Conservation (phyloP, 2,797 vertebrate species). For the Geotrypetes seraphini region DNA sequence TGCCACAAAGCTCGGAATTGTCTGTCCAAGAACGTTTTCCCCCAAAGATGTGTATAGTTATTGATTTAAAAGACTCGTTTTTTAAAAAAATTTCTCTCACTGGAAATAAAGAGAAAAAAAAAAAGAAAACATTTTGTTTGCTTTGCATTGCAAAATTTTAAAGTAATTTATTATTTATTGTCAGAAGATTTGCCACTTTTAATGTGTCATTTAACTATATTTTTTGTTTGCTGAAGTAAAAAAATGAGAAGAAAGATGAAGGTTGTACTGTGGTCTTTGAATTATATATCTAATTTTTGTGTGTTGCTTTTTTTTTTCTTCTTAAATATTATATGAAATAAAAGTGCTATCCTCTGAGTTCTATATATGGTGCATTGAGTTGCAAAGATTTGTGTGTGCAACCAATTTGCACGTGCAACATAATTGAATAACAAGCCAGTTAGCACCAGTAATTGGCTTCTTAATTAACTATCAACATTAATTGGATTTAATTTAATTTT, state of each 20-base stretch:
- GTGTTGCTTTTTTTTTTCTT: slow-evolving; percentile 55
- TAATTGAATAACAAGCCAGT: too few relatives aligned
- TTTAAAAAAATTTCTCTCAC: slow-evolving; percentile 53
- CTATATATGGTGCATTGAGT: too few relatives aligned
- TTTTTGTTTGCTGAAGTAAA: slow-evolving; percentile 90
- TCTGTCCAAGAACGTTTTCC: slow-evolving; percentile 72
- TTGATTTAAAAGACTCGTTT: slow-evolving; percentile 69
- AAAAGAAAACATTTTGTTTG: slow-evolving; percentile 67
- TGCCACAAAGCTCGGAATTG: slow-evolving; percentile 85
- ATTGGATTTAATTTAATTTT: too few relatives aligned
- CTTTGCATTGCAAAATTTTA: slow-evolving; percentile 85
- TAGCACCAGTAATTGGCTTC: too few relatives aligned
- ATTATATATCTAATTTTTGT: slow-evolving; percentile 66
- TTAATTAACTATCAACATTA: too few relatives aligned
- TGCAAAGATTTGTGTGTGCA: too few relatives aligned
- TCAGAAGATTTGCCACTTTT: slow-evolving; percentile 91
- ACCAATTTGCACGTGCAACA: too few relatives aligned
- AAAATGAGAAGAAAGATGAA: slow-evolving; percentile 39
- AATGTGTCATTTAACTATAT: slow-evolving; percentile 71
- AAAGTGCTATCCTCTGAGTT: too few relatives aligned
- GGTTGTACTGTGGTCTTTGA: slow-evolving; percentile 70
- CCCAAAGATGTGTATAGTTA: slow-evolving; percentile 95
- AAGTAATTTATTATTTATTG: slow-evolving; percentile 99
- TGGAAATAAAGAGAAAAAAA: slow-evolving; percentile 62
- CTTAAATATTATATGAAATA: slow-evolving; percentile 67